A percentile compares a stretch with the other conserved stretches of the same genome.
Evolutionary conservation across 2,888 invertebrate species (phyloP).

Genomic region (Andrena bucephala): DNA sequence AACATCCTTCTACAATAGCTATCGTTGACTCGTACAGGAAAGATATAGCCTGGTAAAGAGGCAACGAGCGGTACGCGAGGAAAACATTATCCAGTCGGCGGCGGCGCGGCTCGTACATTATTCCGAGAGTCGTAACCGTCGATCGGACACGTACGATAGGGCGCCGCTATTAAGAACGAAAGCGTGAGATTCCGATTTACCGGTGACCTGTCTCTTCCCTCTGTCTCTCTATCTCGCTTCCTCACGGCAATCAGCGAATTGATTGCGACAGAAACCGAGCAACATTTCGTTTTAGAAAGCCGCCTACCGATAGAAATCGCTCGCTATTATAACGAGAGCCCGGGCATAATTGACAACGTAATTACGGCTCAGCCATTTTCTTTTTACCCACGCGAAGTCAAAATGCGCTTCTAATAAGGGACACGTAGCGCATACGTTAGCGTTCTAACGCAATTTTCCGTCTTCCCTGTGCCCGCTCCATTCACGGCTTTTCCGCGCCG

Average conservation of each 20-base stretch:
- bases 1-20: too few relatives aligned
- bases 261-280: conserved; percentile 59
- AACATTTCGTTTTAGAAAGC: conserved; percentile 63
- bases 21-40: background rate
- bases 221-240: conserved; percentile 7
- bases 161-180: conserved; percentile 55
- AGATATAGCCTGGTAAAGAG: conserved; percentile 31
- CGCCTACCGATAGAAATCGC: conserved; percentile 64
- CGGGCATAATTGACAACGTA: conserved; percentile 65
- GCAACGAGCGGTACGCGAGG: conserved; percentile 9
- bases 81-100: conserved; percentile 23
- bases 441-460: conserved; percentile 46
- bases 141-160: conserved; percentile 46
- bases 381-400: conserved; percentile 62
- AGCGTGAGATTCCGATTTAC: conserved; percentile 68
- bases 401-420: conserved; percentile 62
- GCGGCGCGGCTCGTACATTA: conserved; percentile 24
- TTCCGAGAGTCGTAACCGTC: conserved; percentile 24
- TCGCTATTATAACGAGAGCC: conserved; percentile 48
- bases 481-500: conserved; percentile 58
- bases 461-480: conserved; percentile 21
- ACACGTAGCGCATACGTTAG: conserved; percentile 38
- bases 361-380: conserved; percentile 54
- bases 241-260: conserved; percentile 59
- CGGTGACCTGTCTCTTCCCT: conserved; percentile 10